phyloP scores from a whole-genome alignment of 37 sponge, comb jelly and placozoan species.

The Spongia lamella region DNA sequence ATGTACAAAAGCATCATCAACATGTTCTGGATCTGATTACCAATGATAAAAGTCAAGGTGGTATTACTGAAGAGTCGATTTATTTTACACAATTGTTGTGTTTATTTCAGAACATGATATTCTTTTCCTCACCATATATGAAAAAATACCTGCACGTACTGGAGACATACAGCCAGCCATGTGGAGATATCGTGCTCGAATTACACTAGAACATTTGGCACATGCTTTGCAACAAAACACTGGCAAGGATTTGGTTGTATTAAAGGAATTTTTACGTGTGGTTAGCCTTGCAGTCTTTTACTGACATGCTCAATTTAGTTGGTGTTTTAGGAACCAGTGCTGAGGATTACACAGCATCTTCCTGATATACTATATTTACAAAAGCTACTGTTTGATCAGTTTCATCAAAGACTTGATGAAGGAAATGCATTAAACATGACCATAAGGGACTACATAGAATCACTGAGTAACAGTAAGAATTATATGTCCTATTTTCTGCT shows the following conservation, averaged over 20 bases:
- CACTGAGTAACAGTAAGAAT: background rate
- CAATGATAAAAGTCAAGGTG: too few relatives aligned
- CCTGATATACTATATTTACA: conserved; percentile 72
- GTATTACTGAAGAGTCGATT: too few relatives aligned
- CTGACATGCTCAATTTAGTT: background rate
- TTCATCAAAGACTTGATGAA: conserved; percentile 41
- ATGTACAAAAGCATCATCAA: too few relatives aligned
- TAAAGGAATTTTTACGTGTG: conserved; percentile 55
- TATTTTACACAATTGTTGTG: too few relatives aligned
- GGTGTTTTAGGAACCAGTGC: conserved; percentile 45
- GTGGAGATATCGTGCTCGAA: conserved; percentile 59
- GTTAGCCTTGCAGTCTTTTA: conserved; percentile 14
- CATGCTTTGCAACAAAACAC: conserved; percentile 28
- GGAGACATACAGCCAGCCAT: conserved; percentile 36
- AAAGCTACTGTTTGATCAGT: conserved; percentile 34
- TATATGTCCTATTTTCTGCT: background rate
- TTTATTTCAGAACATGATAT: conserved; percentile 68
- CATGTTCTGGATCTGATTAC: too few relatives aligned
- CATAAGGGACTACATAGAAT: conserved; percentile 36
- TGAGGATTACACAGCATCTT: conserved; percentile 71
- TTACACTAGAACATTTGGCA: conserved; percentile 59
- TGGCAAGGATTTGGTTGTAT: conserved; percentile 34
- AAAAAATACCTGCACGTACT: conserved; percentile 13
- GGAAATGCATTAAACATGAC: conserved; percentile 41
- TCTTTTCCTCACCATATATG: conserved; percentile 62